Conservation (phyloP, 2,888 invertebrate genomes). For the Allolobophora icterica region DNA sequence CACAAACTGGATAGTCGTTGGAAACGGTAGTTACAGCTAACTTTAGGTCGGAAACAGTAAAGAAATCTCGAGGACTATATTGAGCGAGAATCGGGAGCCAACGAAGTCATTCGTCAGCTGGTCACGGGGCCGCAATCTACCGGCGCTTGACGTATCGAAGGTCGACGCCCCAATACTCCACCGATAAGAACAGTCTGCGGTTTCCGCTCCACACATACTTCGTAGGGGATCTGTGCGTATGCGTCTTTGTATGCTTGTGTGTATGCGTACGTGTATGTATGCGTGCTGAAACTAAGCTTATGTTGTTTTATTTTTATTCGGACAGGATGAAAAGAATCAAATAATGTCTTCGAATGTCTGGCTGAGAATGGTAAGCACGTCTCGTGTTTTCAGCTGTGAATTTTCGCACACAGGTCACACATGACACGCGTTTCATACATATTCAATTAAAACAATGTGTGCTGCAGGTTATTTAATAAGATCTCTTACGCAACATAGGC, state of each 20-base stretch:
- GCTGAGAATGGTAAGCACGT: slow-evolving; percentile 41
- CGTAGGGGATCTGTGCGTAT: not conserved
- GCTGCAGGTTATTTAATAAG: not conserved
- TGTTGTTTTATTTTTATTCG: not conserved
- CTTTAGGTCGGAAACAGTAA: not conserved
- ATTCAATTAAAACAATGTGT: not conserved
- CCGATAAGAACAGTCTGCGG: not conserved
- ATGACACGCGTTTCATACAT: not conserved
- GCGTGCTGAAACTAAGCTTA: not conserved
- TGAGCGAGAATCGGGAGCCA: not conserved
- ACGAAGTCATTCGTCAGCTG: not conserved
- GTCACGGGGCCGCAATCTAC: not conserved
- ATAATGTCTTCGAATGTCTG: slow-evolving; percentile 80
- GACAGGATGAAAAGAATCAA: slow-evolving; percentile 95
- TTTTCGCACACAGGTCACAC: not conserved
- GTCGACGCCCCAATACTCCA: not conserved
- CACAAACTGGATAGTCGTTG: not conserved
- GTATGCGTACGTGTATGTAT: not conserved
- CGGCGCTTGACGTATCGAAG: not conserved
- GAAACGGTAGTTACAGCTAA: not conserved
- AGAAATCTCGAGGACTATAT: not conserved
- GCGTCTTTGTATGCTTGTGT: not conserved
- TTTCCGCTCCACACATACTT: not conserved
- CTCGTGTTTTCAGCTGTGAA: not conserved
- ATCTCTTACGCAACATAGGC: not conserved